Base-by-base conservation (phyloP, 2,888 invertebrate species). In the Dasypolia templi region DNA sequence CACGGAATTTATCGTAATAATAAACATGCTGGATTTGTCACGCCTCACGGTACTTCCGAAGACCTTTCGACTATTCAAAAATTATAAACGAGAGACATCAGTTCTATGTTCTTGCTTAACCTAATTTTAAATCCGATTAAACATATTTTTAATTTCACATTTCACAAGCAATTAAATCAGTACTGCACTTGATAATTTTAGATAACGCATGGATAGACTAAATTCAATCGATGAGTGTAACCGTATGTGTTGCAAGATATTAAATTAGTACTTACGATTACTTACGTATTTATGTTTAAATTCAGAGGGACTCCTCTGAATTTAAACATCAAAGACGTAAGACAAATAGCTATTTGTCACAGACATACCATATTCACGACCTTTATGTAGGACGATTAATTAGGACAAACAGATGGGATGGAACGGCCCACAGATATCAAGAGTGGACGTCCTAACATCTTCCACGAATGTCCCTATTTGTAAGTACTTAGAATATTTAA, bases 151-250 rank as follows among this genome's bases (percentile, higher is more conserved):
- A 42, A 56, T 58, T 19, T 32, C 3, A 32, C 5, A 81, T 55
- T n/a, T n/a, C n/a, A n/a, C 58, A 71, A 68, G 49, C 22, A 71
- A 82, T 81, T 84, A 58, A 84, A 84, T 81, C 68, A 53, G 26
- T 35, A 58, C n/a, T 35, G 44, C 49, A 56, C 2, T 12, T 39
- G 56, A 75, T 75, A 53, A 71, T 51, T 51, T n/a, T 26, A 55
- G 66, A 79, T 80, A 70, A 59, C 22, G 26, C 11, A 11, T 56
- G 29, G 44, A 63, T 49, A 63, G 6, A 70, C 55, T 17, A 32
- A 58, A 46, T 35, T 46, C 19, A 61, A 70, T 53, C 62, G 17
- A 53, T 26, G 6, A 53, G 14, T 26, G 53, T 53, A 14, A 53
- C 14, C n/a, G n/a, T n/a, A n/a, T n/a, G n/a, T n/a, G n/a, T n/a